These are phyloP conservation scores for Triplophysa bombifrons DNA, from an alignment of 2,797 vertebrate genomes.

Conservation along the genomic window DNA sequence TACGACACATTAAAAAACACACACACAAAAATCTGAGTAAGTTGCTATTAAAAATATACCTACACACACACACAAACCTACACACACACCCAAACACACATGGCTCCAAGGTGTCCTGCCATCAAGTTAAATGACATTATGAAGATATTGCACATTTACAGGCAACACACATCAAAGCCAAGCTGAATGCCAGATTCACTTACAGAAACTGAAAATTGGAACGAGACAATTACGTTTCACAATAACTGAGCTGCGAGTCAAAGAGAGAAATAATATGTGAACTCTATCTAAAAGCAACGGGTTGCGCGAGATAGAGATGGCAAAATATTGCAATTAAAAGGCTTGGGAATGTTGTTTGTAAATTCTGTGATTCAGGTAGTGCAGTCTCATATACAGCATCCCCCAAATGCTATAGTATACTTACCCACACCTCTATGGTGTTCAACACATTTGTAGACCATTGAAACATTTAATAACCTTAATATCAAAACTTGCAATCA, in stretches of 20 bases:
- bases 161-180: slow-evolving; percentile 21
- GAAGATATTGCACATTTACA: slow-evolving; percentile 8
- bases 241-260: too few relatives aligned
- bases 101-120: slow-evolving; percentile 43
- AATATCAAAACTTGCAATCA: slow-evolving; percentile 9
- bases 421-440: background rate
- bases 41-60: too few relatives aligned
- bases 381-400: background rate
- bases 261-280: background rate
- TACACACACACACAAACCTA: slow-evolving; percentile 3
- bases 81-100: slow-evolving; percentile 14
- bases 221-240: background rate
- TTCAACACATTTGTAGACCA: slow-evolving; percentile 17
- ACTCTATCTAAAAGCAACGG: background rate
- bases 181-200: background rate
- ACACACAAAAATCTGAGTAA: too few relatives aligned
- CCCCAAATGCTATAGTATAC: background rate
- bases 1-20: too few relatives aligned
- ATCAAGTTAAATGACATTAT: slow-evolving; percentile 36
- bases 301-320: background rate
- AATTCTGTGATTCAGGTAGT: background rate
- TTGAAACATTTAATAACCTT: slow-evolving; percentile 23
- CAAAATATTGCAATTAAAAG: background rate
- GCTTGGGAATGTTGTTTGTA: background rate
- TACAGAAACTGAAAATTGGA: background rate